Base-by-base conservation (phyloP, 1,140 invertebrate genomes). In the Physella acuta region DNA sequence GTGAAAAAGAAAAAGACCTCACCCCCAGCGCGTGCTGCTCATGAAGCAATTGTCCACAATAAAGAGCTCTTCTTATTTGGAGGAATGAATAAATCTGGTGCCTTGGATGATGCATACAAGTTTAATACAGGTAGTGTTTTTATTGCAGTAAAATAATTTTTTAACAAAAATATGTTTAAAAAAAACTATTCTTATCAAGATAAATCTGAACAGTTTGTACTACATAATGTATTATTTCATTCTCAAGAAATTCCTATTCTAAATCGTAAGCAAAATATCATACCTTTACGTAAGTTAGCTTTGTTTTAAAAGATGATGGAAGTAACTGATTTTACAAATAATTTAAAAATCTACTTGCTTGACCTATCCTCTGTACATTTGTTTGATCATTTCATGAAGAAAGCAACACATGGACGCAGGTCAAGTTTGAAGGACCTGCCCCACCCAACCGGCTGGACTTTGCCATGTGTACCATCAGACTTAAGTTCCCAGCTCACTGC, bases 81-180 rank as follows among this genome's bases (percentile, higher is more conserved):
- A 44, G 85, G 85, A 30, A 82, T 86, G 81, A 81, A 77, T 68
- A 72, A 71, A 63, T 79, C 81, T 37, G 83, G 82, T 8, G 82
- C 84, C 8, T 71, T 84, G 49, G 81, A 85, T 73, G 85, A 86
- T 39, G 63, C 78, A 17, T 82, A 80, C 68, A 80, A 76, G 66
- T 76, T 82, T 61, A 78, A 85, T 71, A 81, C 79, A 76, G 70
- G 79, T 81, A 75, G 76, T 72, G 69, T 31, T 51, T n/a, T n/a
- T n/a, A n/a, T n/a, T n/a, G n/a, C n/a, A n/a, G n/a, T n/a, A n/a
- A n/a, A n/a, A n/a, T n/a, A n/a, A n/a, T n/a, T n/a, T n/a, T n/a
- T n/a, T n/a, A n/a, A n/a, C n/a, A n/a, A n/a, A n/a, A n/a, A n/a
- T n/a, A n/a, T n/a, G n/a, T n/a, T n/a, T n/a, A n/a, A n/a, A n/a